Conservation (phyloP, 2,797 vertebrate genomes). For the Vultur gryphus region DNA sequence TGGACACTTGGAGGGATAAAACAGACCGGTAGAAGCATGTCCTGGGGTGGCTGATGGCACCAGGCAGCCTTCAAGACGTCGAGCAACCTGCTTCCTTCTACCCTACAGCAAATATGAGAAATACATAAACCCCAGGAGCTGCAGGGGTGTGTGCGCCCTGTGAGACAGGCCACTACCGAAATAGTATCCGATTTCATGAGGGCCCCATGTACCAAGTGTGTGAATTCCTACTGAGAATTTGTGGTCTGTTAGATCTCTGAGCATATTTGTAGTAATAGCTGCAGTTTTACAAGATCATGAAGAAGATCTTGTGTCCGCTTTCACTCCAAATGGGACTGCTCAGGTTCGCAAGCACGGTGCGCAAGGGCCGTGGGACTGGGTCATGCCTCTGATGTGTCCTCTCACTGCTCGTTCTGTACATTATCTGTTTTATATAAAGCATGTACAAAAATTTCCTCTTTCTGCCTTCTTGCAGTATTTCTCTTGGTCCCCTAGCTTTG, state of each 20-base stretch:
- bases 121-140: fast-evolving
- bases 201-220: fast-evolving
- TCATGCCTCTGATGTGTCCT: fast-evolving
- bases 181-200: fast-evolving
- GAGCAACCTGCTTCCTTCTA: background rate
- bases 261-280: background rate
- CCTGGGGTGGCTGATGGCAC: background rate
- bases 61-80: background rate
- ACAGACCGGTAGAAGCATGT: no score
- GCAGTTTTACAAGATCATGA: background rate
- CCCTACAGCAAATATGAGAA: background rate
- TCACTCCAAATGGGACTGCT: background rate
- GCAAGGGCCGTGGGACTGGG: fast-evolving
- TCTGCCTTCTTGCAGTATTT: background rate
- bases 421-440: fast-evolving
- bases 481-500: fast-evolving
- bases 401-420: fast-evolving
- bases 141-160: no score
- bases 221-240: background rate
- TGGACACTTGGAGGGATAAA: background rate
- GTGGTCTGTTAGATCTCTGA: background rate
- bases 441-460: fast-evolving
- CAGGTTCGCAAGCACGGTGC: fast-evolving
- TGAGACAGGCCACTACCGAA: fast-evolving
- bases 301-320: background rate